Evolutionary conservation across 2,797 vertebrate species (phyloP).

Genomic region (Avahi laniger): DNA sequence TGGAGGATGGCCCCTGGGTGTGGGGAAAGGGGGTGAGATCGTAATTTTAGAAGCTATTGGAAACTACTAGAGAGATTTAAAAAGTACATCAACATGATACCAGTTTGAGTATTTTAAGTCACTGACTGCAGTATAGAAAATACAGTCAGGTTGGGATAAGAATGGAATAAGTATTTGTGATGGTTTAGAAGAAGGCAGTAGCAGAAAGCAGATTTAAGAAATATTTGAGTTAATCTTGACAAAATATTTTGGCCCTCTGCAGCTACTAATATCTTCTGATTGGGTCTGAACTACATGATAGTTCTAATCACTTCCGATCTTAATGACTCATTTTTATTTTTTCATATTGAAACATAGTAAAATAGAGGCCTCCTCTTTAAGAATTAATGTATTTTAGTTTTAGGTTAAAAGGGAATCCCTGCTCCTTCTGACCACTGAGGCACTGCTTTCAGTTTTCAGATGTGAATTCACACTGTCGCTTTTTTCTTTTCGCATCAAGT

Average conservation of each 20-base stretch:
- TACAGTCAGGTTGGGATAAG: background rate
- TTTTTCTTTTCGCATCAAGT: background rate
- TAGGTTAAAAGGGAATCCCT: accelerated
- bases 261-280: background rate
- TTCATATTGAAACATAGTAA: background rate
- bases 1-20: accelerated
- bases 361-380: background rate
- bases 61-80: background rate
- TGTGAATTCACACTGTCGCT: background rate
- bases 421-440: background rate
- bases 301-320: background rate
- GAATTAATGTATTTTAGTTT: background rate
- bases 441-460: background rate
- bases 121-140: background rate
- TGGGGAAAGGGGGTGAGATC: accelerated
- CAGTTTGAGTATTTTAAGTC: background rate
- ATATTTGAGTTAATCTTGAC: background rate
- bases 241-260: background rate
- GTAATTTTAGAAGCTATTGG: background rate
- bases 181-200: background rate
- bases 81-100: background rate
- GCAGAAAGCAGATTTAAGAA: background rate
- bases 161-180: background rate
- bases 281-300: background rate
- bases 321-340: background rate